Evolutionary conservation across 2,888 invertebrate genomes (phyloP).

Genomic region (Callyntrura sp.): DNA sequence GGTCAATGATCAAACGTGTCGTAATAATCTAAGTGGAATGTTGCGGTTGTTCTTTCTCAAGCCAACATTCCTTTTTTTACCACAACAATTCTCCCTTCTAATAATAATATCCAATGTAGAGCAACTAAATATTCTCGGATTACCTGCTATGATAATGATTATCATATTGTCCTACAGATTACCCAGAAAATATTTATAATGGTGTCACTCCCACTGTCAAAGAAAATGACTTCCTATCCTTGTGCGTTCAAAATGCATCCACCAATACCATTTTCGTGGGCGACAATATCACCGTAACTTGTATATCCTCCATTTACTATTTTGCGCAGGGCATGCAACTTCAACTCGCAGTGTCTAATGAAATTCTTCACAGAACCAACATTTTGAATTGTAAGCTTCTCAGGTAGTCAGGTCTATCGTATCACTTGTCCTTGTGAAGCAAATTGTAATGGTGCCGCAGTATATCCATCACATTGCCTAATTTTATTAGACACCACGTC

Average conservation of each 20-base stretch:
- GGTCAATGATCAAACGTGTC: neutral
- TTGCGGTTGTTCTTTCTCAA: too few relatives aligned
- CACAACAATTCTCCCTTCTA: too few relatives aligned
- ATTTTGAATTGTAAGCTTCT: neutral
- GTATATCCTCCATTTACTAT: constrained; percentile 67
- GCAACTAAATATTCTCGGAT: too few relatives aligned
- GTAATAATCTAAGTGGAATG: neutral
- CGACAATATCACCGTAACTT: constrained; percentile 57
- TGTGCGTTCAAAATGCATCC: constrained; percentile 56
- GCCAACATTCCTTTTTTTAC: neutral
- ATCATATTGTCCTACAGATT: neutral
- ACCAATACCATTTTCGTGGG: constrained; percentile 46
- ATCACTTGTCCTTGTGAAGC: neutral
- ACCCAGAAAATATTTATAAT: neutral
- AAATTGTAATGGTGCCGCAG: neutral
- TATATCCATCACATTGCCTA: neutral
- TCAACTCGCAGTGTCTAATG: neutral
- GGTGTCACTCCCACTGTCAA: neutral
- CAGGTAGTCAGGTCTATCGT: too few relatives aligned
- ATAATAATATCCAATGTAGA: neutral
- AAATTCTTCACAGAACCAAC: neutral
- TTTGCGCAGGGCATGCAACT: constrained; percentile 56
- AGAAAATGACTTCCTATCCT: constrained; percentile 38
- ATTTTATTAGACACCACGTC: neutral
- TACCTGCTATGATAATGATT: too few relatives aligned